Conservation (phyloP, 2,113 vertebrate species). For the Cinclus cinclus region DNA sequence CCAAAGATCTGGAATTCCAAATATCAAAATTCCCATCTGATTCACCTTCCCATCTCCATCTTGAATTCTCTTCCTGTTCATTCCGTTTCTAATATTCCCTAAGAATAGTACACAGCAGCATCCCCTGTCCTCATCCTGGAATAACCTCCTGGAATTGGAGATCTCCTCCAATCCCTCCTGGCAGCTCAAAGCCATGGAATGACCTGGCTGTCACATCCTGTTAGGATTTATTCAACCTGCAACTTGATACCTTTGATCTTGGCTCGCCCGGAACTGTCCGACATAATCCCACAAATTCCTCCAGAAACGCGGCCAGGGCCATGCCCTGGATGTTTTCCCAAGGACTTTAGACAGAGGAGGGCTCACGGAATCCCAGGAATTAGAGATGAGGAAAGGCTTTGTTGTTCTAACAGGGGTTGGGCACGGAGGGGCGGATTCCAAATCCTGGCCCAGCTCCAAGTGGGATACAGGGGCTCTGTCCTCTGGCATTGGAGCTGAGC, state of each 20-base stretch:
- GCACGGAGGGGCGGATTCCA: accelerated
- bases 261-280: not conserved
- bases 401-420: not conserved
- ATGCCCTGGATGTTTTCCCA: not conserved
- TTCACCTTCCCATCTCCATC: accelerated
- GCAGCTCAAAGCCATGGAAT: not conserved
- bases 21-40: accelerated
- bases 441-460: not conserved
- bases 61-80: accelerated
- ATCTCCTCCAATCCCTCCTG: not conserved
- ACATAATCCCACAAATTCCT: not conserved
- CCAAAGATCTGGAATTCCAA: not conserved
- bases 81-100: not conserved
- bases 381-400: not conserved
- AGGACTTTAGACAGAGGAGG: not conserved
- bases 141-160: not conserved
- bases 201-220: not conserved
- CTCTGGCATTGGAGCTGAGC: not conserved
- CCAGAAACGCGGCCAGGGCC: not conserved
- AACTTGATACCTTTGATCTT: not conserved
- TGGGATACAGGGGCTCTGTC: accelerated
- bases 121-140: not conserved
- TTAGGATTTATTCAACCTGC: not conserved
- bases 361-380: not conserved
- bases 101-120: accelerated